Evolutionary conservation across 1,140 invertebrate species (phyloP), one percentile per base, ranked within the genome.

Genomic region (Zaprionus taronus): DNA sequence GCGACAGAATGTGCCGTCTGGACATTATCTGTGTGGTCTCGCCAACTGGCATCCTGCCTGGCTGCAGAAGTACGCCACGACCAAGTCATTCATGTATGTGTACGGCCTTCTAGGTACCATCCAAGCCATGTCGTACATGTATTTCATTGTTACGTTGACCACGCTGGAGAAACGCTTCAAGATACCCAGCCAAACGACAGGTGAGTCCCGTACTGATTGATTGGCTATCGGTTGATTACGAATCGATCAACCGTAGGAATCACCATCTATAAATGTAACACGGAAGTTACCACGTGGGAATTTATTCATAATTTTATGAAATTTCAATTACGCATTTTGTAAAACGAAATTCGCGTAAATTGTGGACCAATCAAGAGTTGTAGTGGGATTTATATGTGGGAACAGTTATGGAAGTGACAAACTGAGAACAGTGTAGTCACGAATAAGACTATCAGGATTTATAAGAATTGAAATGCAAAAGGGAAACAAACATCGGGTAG

Each of bases 141-240:
- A 96, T 79, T 95, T 96, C 60, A 93, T 95, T 4, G 94, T 96
- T 22, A 95, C 95, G 7, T 86, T 96, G 68, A 95, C 95, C 28
- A 96, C 96, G 2, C 86, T 96, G 70, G 96, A 96, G 83, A 96
- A 95, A 82, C 93, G 95, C 72, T 96, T 96, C 79, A 95, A 96
- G 83, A 95, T 96, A 80, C 95, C 95, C 24, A 96, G 95, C 83
- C 95, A 94, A 87, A 95, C 95, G 4, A 96, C 95, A 81, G 96
- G 96, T 95, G 89, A 93, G 87, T 26, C 51, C 36, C 31, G 28
- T 12, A 11, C 44, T 79, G 77, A 74, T 79, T 70, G 72, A 79
- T 77, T 7, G 38, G 15, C 2, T 17, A 55, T 67, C 31, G 58
- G 44, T 76, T 57, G 71, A 92, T 58, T 28, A 36, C 22, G 14